A percentile compares a stretch with the other conserved stretches of the same genome.
Conservation (phyloP, 2,797 vertebrate genomes). For the Falco concolor region DNA sequence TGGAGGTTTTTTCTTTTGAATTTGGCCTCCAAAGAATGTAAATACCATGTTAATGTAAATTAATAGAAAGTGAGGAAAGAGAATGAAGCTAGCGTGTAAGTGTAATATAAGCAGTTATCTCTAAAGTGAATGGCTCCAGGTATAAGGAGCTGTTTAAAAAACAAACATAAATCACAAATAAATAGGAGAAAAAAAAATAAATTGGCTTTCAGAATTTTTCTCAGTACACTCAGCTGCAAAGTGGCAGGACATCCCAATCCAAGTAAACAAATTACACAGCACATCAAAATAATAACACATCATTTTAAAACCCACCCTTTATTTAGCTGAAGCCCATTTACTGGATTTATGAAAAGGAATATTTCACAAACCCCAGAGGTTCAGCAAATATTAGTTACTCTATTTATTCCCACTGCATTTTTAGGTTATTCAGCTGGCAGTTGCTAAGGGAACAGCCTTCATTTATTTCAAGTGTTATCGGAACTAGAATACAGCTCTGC, state of each 20-base stretch:
- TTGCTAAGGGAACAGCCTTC: slow-evolving; percentile 44
- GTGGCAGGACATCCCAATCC: not conserved
- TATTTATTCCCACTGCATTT: not conserved
- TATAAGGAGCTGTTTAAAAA: not conserved
- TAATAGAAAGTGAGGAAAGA: not conserved
- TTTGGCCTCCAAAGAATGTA: not conserved
- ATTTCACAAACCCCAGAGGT: not conserved
- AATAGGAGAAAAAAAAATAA: slow-evolving; percentile 7
- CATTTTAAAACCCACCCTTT: slow-evolving; percentile 10
- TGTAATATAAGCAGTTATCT: not conserved
- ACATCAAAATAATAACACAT: slow-evolving; percentile 27
- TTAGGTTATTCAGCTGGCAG: not conserved
- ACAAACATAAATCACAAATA: slow-evolving; percentile 25
- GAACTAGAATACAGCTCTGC: not conserved
- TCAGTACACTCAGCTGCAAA: not conserved
- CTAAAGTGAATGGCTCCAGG: not conserved
- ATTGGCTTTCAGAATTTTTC: slow-evolving; percentile 10
- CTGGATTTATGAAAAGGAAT: slow-evolving; percentile 8
- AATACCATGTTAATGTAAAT: not conserved
- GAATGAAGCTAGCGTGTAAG: not conserved
- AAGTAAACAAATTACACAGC: slow-evolving; percentile 11
- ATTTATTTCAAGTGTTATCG: slow-evolving; percentile 1
- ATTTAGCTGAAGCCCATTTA: not conserved
- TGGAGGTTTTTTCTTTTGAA: not conserved
- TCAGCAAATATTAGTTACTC: slow-evolving; percentile 36